phyloP scores from a whole-genome alignment of 2,797 vertebrate genomes.

The Intellagama lesueurii region DNA sequence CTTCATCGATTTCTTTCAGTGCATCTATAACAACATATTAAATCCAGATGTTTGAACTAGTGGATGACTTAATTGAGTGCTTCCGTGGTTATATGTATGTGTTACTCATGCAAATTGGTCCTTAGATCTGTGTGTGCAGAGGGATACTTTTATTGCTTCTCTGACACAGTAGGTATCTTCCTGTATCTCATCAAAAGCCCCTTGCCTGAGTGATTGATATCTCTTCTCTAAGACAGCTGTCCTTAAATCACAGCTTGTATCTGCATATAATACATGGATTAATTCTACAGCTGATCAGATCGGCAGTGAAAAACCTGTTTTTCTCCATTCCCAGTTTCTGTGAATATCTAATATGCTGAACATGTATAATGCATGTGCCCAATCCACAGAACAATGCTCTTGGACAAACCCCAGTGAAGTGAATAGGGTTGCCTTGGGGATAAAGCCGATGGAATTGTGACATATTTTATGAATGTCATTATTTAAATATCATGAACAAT shows the following conservation, averaged over 20 bases:
- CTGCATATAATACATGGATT: background rate
- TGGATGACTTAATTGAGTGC: background rate
- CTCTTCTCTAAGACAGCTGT: background rate
- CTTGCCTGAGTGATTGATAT: background rate
- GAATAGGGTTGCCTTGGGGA: background rate
- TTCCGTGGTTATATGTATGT: background rate
- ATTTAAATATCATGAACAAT: background rate
- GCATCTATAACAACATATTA: no score
- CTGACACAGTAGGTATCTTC: background rate
- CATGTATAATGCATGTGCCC: constrained; percentile 5
- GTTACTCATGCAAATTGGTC: background rate
- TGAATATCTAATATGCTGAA: constrained; percentile 18
- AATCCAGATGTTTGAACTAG: background rate
- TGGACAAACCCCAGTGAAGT: background rate
- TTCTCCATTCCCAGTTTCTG: constrained; percentile 25
- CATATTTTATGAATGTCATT: background rate
- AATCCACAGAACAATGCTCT: background rate
- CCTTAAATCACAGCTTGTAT: background rate
- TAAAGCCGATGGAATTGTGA: background rate
- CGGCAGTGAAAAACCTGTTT: background rate
- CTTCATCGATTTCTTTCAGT: background rate
- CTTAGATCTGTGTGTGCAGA: background rate
- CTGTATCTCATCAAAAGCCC: background rate
- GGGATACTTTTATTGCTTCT: background rate
- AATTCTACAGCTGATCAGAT: background rate